Percentiles rank a stretch among this genome's conserved stretches.
These are phyloP conservation scores for Cirrhinus mrigala DNA, from an alignment of 2,797 vertebrate species.

Conservation along the genomic window DNA sequence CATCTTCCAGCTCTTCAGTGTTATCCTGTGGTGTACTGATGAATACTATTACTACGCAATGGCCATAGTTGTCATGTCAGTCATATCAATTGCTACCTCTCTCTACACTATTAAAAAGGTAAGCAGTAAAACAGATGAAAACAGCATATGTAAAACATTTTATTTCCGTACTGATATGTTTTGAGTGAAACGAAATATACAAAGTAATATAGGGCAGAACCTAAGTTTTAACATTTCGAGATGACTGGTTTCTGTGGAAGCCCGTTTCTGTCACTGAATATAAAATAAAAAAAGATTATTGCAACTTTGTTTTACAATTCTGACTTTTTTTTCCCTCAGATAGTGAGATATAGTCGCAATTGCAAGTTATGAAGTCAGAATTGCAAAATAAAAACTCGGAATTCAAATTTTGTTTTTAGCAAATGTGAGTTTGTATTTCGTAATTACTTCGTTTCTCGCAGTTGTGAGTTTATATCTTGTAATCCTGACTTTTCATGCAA, in stretches of 20 bases:
- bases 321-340: too few relatives aligned
- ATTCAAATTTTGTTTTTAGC: too few relatives aligned
- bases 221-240: not conserved
- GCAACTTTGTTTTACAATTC: too few relatives aligned
- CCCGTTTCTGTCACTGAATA: too few relatives aligned
- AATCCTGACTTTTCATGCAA: too few relatives aligned
- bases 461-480: too few relatives aligned
- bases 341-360: too few relatives aligned
- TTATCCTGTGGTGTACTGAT: conserved; percentile 94
- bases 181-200: not conserved
- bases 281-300: too few relatives aligned
- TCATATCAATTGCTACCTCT: conserved; percentile 96
- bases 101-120: conserved; percentile 99
- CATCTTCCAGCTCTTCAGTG: conserved; percentile 99
- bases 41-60: conserved; percentile 98
- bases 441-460: too few relatives aligned
- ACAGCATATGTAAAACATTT: not conserved
- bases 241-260: not conserved
- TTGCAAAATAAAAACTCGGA: too few relatives aligned
- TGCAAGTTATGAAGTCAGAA: too few relatives aligned
- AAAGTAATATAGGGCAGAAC: not conserved
- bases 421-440: too few relatives aligned
- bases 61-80: conserved; percentile 96
- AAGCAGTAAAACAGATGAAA: conserved; percentile 50
- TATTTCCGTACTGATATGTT: not conserved